Evolutionary conservation across 2,888 invertebrate genomes (phyloP), one percentile per base, ranked within the genome.

Genomic region (Drosophila hamatofila): DNA sequence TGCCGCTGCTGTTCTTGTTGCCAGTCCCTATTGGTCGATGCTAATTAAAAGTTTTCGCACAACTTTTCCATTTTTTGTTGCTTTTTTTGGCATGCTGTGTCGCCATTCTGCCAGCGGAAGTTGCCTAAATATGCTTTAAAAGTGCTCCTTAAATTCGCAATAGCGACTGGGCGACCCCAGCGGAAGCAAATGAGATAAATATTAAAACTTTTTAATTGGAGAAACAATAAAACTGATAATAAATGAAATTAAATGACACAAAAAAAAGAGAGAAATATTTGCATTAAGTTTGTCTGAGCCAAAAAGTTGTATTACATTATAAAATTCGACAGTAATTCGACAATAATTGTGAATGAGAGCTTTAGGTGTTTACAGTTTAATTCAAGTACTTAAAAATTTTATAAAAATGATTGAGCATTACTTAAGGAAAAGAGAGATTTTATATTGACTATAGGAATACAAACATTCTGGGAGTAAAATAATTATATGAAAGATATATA

Each of bases 11-110:
- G 42, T 12, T n/a, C n/a, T n/a, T 23, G 33, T 39, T 7, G 27
- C 27, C 7, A 27, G 7, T 63, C 48, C 59, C 59, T 25, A 18
- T 59, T 78, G 78, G 75, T 51, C 66, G 58, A 55, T 62, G 70
- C 79, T 90, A 90, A 86, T 90, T 86, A 86, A 90, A 86, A 86
- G 76, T 86, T 89, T 87, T 62, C 58, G 57, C 37, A 57, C 64
- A 86, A 89, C 71, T 87, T 85, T 81, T 25, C 3, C 44, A 16
- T 9, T 16, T 9, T 48, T n/a, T 44, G 3, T 25, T 14, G 7
- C 14, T 30, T 33, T n/a, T 27, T 27, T 64, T 30, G 21, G 58
- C 48, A 18, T 18, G 65, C 27, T 67, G 33, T 71, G 71, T 55
- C 48, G 63, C 59, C 63, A 56, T 72, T 54, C 72, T 72, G 77